Base-by-base conservation (phyloP, 2,888 invertebrate genomes). In the Hecatera dysodea region DNA sequence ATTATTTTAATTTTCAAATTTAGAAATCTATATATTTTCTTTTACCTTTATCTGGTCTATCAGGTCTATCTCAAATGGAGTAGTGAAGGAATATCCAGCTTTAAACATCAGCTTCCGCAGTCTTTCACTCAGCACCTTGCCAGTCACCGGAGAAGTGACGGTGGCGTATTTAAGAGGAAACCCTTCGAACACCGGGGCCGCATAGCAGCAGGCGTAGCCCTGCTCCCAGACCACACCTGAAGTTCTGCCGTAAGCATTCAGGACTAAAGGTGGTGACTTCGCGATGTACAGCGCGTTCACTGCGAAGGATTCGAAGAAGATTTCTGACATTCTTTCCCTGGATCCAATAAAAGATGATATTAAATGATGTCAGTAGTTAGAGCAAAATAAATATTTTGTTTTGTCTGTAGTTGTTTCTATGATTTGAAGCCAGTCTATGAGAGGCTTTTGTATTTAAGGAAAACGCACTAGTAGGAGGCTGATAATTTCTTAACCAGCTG, bases 1-100 rank as follows among this genome's bases (percentile, higher is more conserved):
- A n/a, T n/a, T n/a, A n/a, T n/a, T n/a, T n/a, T n/a, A n/a, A n/a
- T n/a, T n/a, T n/a, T n/a, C n/a, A n/a, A n/a, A n/a, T n/a, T n/a
- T n/a, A n/a, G n/a, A n/a, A n/a, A n/a, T n/a, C n/a, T n/a, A n/a
- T n/a, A n/a, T n/a, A n/a, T n/a, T n/a, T n/a, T n/a, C 96, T 94
- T 98, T 98, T 92, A 98, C 99, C 97, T 99, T 99, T 92, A 99
- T 98, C 93, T 98, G 97, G 89, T 99, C 97, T 72, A 99, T 97
- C 88, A 99, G 97, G 96, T 99, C 98, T 88, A 97, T 96, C 93
- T 99, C 98, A 90, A 97, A 97, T 57, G 98, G 98, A 92, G 98
- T 98, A 86, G 98, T 98, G 97, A 98, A 98, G 75, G 97, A 97
- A 96, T 98, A 98, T 84, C 98, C 98, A 88, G 98, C 97, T 90